A percentile compares a stretch with the other conserved stretches of the same genome.
Conservation (phyloP, 1,140 invertebrate species). For the Drosophila lacertosa region DNA sequence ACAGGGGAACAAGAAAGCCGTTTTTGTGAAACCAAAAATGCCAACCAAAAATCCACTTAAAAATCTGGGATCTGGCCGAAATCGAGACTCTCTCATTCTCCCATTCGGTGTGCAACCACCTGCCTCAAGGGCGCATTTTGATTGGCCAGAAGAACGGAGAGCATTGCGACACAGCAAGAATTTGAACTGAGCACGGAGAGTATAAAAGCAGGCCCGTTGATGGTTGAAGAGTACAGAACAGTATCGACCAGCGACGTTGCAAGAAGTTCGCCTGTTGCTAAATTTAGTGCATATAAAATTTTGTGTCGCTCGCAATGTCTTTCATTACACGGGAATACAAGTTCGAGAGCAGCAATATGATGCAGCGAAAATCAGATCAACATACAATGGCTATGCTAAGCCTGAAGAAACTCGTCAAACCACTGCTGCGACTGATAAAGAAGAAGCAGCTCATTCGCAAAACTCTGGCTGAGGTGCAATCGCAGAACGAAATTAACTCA, state of each 20-base stretch:
- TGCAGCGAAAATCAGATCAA: slow-evolving; percentile 76
- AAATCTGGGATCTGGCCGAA: slow-evolving; percentile 28
- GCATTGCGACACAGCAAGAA: slow-evolving; percentile 5
- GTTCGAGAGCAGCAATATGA: slow-evolving; percentile 67
- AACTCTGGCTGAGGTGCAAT: slow-evolving; percentile 71
- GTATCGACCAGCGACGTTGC: slow-evolving; percentile 41
- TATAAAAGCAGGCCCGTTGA: slow-evolving; percentile 57
- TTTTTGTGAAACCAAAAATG: slow-evolving; percentile 24
- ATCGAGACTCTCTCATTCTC: slow-evolving; percentile 15
- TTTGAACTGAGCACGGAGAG: slow-evolving; percentile 28
- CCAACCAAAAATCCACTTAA: slow-evolving; percentile 51
- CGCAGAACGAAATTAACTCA: slow-evolving; percentile 78
- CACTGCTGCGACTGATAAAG: slow-evolving; percentile 84
- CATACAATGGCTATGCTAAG: slow-evolving; percentile 79
- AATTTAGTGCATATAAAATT: slow-evolving; percentile 15
- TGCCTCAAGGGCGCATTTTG: slow-evolving; percentile 50
- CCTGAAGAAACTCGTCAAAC: slow-evolving; percentile 85
- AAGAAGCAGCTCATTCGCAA: slow-evolving; percentile 84
- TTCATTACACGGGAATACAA: slow-evolving; percentile 83
- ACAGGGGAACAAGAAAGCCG: slow-evolving; percentile 17
- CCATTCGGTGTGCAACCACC: slow-evolving; percentile 59
- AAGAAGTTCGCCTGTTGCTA: slow-evolving; percentile 21
- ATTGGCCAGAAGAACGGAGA: slow-evolving; percentile 50
- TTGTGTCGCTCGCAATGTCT: slow-evolving; percentile 57
- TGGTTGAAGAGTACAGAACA: slow-evolving; percentile 56